phyloP scores from a whole-genome alignment of 2,797 vertebrate species.

The Poeciliopsis paucimaculata region DNA sequence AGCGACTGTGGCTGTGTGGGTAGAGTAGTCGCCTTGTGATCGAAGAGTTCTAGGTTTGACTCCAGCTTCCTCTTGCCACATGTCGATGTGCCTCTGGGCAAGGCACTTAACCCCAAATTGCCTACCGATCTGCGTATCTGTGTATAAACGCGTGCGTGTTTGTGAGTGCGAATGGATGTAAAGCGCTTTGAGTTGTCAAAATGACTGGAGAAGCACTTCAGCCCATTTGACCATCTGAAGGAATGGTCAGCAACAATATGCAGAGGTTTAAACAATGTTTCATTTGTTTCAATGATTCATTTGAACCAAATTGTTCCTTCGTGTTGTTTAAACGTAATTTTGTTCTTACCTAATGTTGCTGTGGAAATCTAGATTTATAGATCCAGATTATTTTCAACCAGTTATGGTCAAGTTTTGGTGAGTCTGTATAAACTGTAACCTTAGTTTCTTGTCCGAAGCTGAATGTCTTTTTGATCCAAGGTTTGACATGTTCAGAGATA shows the following conservation, averaged over 20 bases:
- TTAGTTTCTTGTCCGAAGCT: neutral
- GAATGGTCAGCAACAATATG: neutral
- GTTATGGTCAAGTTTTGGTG: neutral
- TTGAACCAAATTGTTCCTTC: neutral
- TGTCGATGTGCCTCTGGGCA: too few relatives aligned
- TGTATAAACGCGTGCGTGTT: too few relatives aligned
- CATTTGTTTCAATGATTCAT: too few relatives aligned
- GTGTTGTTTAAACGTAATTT: neutral
- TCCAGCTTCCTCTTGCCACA: too few relatives aligned
- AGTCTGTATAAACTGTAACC: neutral
- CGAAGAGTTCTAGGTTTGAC: too few relatives aligned
- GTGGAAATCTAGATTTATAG: neutral
- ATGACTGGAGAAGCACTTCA: too few relatives aligned
- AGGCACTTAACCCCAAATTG: too few relatives aligned
- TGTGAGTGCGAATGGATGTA: too few relatives aligned
- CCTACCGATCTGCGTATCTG: too few relatives aligned
- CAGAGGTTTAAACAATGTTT: neutral
- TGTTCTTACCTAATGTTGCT: neutral
- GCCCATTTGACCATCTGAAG: neutral
- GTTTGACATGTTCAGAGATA: neutral
- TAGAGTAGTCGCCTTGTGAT: too few relatives aligned
- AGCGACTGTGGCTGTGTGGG: conserved; percentile 28
- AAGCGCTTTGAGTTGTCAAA: too few relatives aligned
- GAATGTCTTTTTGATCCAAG: neutral
- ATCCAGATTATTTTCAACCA: neutral